These are phyloP conservation scores for Bombus impatiens DNA, from an alignment of 1,140 invertebrate species.

Conservation along the genomic window DNA sequence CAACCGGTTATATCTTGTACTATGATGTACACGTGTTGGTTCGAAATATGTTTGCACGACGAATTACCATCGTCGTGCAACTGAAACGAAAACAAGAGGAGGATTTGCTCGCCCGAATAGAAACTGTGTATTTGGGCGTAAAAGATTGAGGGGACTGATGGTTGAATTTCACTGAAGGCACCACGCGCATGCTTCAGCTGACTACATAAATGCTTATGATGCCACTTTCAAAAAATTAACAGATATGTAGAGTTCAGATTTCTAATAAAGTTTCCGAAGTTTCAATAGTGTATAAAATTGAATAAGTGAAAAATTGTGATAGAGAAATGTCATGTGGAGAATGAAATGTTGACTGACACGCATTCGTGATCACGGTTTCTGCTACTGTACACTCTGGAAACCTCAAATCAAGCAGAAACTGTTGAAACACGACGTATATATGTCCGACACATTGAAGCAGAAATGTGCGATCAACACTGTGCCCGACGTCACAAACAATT, in stretches of 20 bases:
- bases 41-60: conserved; percentile 8
- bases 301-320: too few species aligned
- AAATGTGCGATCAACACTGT: neutral
- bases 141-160: neutral
- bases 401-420: conserved; percentile 15
- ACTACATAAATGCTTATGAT: neutral
- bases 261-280: neutral
- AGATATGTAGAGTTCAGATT: neutral
- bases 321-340: neutral
- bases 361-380: neutral
- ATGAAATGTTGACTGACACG: neutral
- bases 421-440: neutral
- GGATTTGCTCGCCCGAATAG: neutral
- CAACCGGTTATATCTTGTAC: neutral
- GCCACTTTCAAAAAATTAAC: neutral
- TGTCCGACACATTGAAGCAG: neutral
- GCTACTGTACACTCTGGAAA: neutral
- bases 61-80: neutral
- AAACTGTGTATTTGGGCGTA: neutral
- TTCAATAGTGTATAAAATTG: neutral
- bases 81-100: neutral
- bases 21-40: neutral
- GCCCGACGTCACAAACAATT: neutral
- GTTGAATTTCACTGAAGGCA: neutral
- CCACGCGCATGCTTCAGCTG: neutral